Base-by-base conservation (phyloP, 1,140 invertebrate species). In the Drosophila albomicans region DNA sequence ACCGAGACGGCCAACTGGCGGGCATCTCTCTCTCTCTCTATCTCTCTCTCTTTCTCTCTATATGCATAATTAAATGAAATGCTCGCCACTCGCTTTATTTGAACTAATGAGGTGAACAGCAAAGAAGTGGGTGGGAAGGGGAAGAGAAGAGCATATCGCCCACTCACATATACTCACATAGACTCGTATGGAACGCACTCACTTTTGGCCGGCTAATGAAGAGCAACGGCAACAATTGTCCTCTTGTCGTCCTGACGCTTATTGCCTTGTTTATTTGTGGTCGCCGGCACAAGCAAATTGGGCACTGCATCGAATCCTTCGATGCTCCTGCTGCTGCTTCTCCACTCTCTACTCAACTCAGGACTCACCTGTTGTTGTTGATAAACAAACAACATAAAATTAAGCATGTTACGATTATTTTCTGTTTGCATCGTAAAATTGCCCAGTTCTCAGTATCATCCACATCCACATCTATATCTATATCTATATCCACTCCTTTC, bases 341-440 rank as follows among this genome's bases (percentile, higher is more conserved):
- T 25, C 20, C 3, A 25, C 20, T 25, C 20, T 25, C 20, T 3
- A 25, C 20, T 25, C 20, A 3, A 25, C 20, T 25, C 20, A 25
- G 20, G 20, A 41, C 64, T 65, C 51, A 66, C 72, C 59, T 61
- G 58, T 38, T 38, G 35, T 32, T 25, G 32, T 59, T 45, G 35
- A 64, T 48, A 52, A 73, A 61, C 62, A 87, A 86, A 87, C 80
- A 87, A 57, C 79, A 88, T 87, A 87, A 87, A 87, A 67, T 82
- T 58, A 38, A 63, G 38, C 68, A 82, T 57, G 65, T 88, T 82
- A 87, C 69, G 76, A 74, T 64, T 78, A 56, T 76, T 64, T 62
- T 70, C 79, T 87, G 82, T 88, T 87, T 84, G 82, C 76, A 75
- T 82, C 82, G 73, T 87, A 80, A 87, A 87, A 82, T 51, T 46